These are phyloP conservation scores for Anguilla marmorata DNA, from an alignment of 2,797 vertebrate species.

Conservation along the genomic window DNA sequence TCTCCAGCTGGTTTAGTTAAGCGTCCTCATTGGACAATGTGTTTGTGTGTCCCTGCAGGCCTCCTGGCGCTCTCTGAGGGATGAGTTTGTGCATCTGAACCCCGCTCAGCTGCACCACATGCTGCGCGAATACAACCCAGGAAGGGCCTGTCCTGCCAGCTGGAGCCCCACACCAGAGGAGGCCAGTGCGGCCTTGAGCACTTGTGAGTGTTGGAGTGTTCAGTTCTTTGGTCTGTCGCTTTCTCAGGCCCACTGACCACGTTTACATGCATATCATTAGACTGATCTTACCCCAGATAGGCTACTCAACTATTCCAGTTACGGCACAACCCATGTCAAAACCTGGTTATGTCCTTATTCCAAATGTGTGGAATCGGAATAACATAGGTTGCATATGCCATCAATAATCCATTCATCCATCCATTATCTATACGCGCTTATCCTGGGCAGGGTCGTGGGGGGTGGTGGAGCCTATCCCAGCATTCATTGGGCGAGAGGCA, in stretches of 20 bases:
- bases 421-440: no score
- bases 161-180: constrained; percentile 69
- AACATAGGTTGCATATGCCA: no score
- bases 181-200: constrained; percentile 51
- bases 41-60: constrained; percentile 54
- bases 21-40: not conserved
- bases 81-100: constrained; percentile 64
- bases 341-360: no score
- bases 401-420: no score
- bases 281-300: no score
- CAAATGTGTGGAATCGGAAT: no score
- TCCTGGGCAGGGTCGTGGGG: no score
- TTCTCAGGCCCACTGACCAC: not conserved
- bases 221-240: not conserved
- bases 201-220: constrained; percentile 55
- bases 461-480: no score
- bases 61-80: constrained; percentile 69
- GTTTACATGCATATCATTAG: not conserved
- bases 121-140: constrained; percentile 70
- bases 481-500: no score
- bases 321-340: no score
- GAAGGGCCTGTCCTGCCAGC: constrained; percentile 52
- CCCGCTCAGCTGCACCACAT: constrained; percentile 77
- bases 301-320: no score
- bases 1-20: not conserved